These are phyloP conservation scores for Pseudoatta argentina DNA, from an alignment of 1,140 invertebrate species.

Conservation along the genomic window DNA sequence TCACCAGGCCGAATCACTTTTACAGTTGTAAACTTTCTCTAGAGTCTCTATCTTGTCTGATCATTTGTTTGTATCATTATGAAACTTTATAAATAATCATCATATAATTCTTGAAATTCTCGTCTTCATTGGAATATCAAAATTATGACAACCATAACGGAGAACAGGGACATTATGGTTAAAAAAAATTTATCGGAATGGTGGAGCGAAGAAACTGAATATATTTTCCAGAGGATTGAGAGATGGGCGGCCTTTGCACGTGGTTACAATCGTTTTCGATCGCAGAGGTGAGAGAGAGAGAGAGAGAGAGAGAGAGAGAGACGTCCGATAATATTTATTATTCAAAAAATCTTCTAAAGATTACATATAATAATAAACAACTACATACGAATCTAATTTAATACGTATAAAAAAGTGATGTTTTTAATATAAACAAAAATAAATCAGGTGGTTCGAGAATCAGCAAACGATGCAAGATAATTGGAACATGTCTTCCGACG, in stretches of 20 bases:
- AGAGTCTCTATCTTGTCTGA: neutral
- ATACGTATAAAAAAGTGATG: neutral
- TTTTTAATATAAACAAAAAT: conserved; percentile 14
- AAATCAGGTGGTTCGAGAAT: conserved; percentile 69
- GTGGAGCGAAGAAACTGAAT: conserved; percentile 84
- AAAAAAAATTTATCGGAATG: conserved; percentile 80
- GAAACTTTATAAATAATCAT: neutral
- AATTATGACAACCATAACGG: conserved; percentile 20
- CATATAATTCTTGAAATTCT: neutral
- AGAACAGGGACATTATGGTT: conserved; percentile 43
- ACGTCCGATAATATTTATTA: neutral
- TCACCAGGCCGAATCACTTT: neutral
- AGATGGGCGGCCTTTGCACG: conserved; percentile 81
- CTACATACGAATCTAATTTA: neutral
- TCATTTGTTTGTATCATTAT: neutral
- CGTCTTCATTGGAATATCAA: neutral
- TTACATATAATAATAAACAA: neutral
- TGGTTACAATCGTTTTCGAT: conserved; percentile 82
- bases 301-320: neutral
- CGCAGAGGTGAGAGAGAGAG: conserved; percentile 63
- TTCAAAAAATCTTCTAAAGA: neutral
- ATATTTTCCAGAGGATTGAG: conserved; percentile 83
- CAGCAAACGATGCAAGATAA: conserved; percentile 70
- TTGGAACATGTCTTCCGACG: conserved; percentile 73
- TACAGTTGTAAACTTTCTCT: neutral